Evolutionary conservation across 2,113 vertebrate species (phyloP), one percentile per base, ranked within the genome.

Genomic region (Brienomyrus brachyistius): DNA sequence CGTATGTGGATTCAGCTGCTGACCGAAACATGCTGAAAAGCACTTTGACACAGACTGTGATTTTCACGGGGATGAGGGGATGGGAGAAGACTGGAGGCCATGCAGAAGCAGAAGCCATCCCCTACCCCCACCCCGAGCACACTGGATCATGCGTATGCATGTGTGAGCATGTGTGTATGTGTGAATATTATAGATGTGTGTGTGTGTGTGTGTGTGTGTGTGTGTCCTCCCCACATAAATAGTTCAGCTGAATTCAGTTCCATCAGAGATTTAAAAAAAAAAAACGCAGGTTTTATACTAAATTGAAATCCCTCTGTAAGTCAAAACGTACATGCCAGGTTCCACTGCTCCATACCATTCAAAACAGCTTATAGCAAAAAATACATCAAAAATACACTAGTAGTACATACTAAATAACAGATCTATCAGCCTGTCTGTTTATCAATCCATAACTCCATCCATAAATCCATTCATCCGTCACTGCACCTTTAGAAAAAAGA

Each of bases 1-100:
- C 83, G 88, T 90, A 88, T 88, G 90, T 86, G 74, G 47, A 83
- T 87, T 88, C 86, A 91, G 70, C 90, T 80, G 62, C 50, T 82
- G 74, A 90, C 88, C 88, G 89, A 86, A 80, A 90, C 59, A 59
- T 52, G 82, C 52, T 83, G 31, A 90, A 47, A 88, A 86, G 47
- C 56, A 13, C 62, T 86, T 87, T 90, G 74, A 82, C 59, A 54
- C 31, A 10, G 85, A 87, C 59, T 84, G 43, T 23, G 54, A 89
- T 89, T 91, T 19, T n/a, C 23, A 52, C 19, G 47, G n/a, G 88
- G 27, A 89, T 82, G 84, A 80, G 77, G 91, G 82, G 23, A 89
- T 40, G 88, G 88, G 56, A 89, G 88, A 54, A 88, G 66, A 83
- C 47, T 43, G 27, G 27, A 52, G 48, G 77, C 40, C 51, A 23